phyloP scores from a whole-genome alignment of 1,140 invertebrate species.

The Amphibalanus amphitrite region DNA sequence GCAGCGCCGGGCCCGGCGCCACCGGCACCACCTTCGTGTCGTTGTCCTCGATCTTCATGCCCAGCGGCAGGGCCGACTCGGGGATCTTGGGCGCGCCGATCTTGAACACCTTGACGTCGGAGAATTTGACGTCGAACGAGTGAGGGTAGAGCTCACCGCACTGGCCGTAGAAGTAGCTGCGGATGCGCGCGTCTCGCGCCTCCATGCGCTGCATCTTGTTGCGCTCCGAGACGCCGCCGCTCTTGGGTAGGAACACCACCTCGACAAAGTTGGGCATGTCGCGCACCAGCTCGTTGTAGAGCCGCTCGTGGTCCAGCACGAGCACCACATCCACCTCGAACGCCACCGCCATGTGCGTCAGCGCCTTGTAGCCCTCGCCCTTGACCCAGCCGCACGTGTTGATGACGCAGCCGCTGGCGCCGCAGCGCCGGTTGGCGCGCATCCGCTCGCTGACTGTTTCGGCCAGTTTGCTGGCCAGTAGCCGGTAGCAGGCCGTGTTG shows the following conservation, averaged over 20 bases:
- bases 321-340: slow-evolving; percentile 93
- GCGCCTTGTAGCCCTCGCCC: slow-evolving; percentile 61
- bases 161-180: slow-evolving; percentile 90
- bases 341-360: slow-evolving; percentile 69
- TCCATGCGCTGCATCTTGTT: slow-evolving; percentile 50
- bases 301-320: slow-evolving; percentile 87
- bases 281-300: slow-evolving; percentile 82
- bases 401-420: slow-evolving; percentile 83
- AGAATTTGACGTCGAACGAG: slow-evolving; percentile 28
- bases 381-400: slow-evolving; percentile 98
- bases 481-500: slow-evolving; percentile 73
- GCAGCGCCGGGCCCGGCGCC: slow-evolving; percentile 39
- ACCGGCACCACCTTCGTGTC: slow-evolving; percentile 74
- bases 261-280: slow-evolving; percentile 87
- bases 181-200: slow-evolving; percentile 55
- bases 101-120: slow-evolving; percentile 56
- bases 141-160: slow-evolving; percentile 52
- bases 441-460: slow-evolving; percentile 68
- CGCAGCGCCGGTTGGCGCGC: slow-evolving; percentile 62
- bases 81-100: slow-evolving; percentile 83
- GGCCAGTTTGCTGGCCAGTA: slow-evolving; percentile 65
- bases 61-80: slow-evolving; percentile 84
- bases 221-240: slow-evolving; percentile 85
- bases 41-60: slow-evolving; percentile 85
- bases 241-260: slow-evolving; percentile 86